Evolutionary conservation across 2,888 invertebrate genomes (phyloP), one percentile per base, ranked within the genome.

Genomic region (Agrilus mali): DNA sequence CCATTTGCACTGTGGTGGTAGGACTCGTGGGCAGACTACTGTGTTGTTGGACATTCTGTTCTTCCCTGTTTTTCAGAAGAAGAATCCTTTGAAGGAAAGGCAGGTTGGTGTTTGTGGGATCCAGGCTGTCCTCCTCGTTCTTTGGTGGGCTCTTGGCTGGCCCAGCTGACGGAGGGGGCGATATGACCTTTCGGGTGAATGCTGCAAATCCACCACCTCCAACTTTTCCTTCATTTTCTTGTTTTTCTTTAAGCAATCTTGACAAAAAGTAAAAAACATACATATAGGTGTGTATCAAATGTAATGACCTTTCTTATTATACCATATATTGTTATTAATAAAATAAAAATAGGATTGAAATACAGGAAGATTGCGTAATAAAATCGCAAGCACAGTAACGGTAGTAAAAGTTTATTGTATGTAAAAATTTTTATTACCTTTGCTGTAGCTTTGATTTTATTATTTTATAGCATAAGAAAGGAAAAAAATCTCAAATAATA

Each of bases 171-270:
- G 80, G 78, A 42, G 71, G 74, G 49, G 71, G 68, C 49, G 73
- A 68, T 55, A 72, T 63, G 54, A 61, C 59, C 54, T 61, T 56
- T 54, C 63, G 58, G 10, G 47, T 36, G 56, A 63, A 60, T 52
- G 65, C 57, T 55, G 66, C 64, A 57, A 61, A 64, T 52, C 67
- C 66, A 57, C 65, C 42, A 64, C 69, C 64, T 56, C 73, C 73
- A 48, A 68, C 70, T 31, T 67, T 66, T 56, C 74, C 75, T 61
- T 77, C 76, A 56, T 72, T 71, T 55, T 75, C 75, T 63, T 89
- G 87, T 64, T 87, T 88, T 62, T 90, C 88, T 64, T 87, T 88
- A 0, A 90, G 72, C 36, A 89, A 68, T 56, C 86, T 60, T 40
- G 7, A 4, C 20, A 20, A 20, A 20, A 7, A n/a, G n/a, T n/a